Conservation (phyloP, 2,113 vertebrate genomes). For the Rhodinocichla rosea region DNA sequence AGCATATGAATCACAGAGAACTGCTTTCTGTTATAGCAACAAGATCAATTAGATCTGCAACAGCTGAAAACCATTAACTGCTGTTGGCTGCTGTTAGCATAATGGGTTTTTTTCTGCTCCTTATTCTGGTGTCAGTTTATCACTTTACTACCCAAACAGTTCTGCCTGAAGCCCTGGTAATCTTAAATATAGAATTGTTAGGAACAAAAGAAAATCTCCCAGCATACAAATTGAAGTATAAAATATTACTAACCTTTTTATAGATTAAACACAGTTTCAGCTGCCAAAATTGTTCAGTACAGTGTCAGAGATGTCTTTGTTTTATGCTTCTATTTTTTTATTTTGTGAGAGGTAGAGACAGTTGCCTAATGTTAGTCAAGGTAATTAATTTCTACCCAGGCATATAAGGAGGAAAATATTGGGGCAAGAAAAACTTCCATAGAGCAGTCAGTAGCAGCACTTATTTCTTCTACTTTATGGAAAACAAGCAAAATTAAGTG, state of each 20-base stretch:
- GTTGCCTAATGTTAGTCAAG: background rate
- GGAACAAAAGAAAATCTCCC: slow-evolving; percentile 50
- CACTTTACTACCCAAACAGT: slow-evolving; percentile 52
- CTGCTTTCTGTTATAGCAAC: slow-evolving; percentile 53
- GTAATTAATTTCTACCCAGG: slow-evolving; percentile 3
- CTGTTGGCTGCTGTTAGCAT: slow-evolving; percentile 40
- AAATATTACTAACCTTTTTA: slow-evolving; percentile 56
- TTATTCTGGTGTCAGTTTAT: slow-evolving; percentile 42
- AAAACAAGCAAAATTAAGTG: background rate
- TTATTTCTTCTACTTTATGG: background rate
- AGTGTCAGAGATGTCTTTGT: slow-evolving; percentile 6
- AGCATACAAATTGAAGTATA: slow-evolving; percentile 59
- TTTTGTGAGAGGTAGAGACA: background rate
- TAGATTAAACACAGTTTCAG: slow-evolving; percentile 43
- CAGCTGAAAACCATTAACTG: slow-evolving; percentile 56
- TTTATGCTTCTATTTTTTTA: background rate
- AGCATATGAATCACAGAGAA: slow-evolving; percentile 49
- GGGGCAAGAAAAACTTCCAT: background rate
- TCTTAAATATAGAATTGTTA: slow-evolving; percentile 57
- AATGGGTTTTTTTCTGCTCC: slow-evolving; percentile 30
- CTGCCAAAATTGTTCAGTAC: slow-evolving; percentile 7
- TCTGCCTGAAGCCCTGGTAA: slow-evolving; percentile 52
- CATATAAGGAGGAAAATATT: background rate
- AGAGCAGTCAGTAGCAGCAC: background rate
- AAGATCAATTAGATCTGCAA: slow-evolving; percentile 57